Conservation (phyloP, 1,140 invertebrate genomes). For the Phymorhynchus buccinoides region DNA sequence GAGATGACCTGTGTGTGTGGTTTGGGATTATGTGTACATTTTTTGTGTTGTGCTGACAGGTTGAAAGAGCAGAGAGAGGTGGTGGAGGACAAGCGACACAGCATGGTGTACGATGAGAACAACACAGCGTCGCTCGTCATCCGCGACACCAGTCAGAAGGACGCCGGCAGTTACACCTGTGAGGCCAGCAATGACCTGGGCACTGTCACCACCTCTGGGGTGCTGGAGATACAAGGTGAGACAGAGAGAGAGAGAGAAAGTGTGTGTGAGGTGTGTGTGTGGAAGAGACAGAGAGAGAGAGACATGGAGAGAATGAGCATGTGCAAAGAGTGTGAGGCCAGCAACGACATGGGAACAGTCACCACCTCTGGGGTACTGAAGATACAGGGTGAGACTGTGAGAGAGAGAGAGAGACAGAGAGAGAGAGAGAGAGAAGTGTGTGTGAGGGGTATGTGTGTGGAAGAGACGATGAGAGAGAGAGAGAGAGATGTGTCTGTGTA, state of each 20-base stretch:
- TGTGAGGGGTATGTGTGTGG: background rate
- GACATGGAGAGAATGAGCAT: no score
- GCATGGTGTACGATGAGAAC: slow-evolving; percentile 57
- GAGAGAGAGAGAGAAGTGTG: no score
- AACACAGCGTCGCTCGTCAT: slow-evolving; percentile 61
- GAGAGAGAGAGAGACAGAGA: no score
- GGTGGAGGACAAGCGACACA: slow-evolving; percentile 56
- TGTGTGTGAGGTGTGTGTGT: background rate
- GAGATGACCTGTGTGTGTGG: no score
- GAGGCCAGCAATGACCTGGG: slow-evolving; percentile 67
- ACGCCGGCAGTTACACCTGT: slow-evolving; percentile 65
- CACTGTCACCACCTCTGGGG: slow-evolving; percentile 58
- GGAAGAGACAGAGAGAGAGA: no score
- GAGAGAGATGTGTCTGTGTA: no score
- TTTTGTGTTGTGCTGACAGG: slow-evolving; percentile 42
- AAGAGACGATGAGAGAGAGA: no score
- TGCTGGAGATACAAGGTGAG: slow-evolving; percentile 61
- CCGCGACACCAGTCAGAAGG: slow-evolving; percentile 60
- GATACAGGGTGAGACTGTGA: slow-evolving; percentile 55
- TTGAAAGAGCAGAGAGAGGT: slow-evolving; percentile 59
- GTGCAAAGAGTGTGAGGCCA: slow-evolving; percentile 67
- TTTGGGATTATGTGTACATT: background rate
- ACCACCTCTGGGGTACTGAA: slow-evolving; percentile 57
- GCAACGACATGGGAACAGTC: slow-evolving; percentile 65
- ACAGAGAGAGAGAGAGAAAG: background rate